phyloP scores from a whole-genome alignment of 2,113 vertebrate species.

The Carassius gibelio region DNA sequence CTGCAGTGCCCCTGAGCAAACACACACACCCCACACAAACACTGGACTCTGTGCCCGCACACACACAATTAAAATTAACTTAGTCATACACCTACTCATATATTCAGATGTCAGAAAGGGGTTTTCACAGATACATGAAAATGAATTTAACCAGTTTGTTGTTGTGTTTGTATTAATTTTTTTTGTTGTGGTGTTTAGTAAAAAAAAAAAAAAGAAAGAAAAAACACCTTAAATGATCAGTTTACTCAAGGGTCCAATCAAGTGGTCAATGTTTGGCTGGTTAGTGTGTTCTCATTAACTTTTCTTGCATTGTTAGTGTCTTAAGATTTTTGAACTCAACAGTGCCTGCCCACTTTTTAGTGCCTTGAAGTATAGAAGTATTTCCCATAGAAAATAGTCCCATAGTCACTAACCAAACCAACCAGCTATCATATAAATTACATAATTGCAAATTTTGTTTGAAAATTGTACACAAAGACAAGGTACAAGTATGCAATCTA shows the following conservation, averaged over 20 bases:
- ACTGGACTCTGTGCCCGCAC: background rate
- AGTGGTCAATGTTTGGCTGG: background rate
- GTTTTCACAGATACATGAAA: slow-evolving; percentile 42
- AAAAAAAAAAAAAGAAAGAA: background rate
- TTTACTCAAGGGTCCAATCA: background rate
- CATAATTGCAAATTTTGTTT: background rate
- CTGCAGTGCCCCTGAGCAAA: slow-evolving; percentile 3
- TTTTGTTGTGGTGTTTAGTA: background rate
- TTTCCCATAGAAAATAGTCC: background rate
- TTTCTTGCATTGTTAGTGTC: background rate
- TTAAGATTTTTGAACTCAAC: background rate
- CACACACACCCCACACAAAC: slow-evolving; percentile 18
- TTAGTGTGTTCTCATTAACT: background rate
- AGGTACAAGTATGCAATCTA: background rate
- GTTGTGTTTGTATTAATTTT: background rate
- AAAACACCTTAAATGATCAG: background rate
- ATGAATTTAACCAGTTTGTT: slow-evolving; percentile 31
- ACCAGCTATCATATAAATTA: background rate
- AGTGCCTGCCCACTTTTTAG: background rate
- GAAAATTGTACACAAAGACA: too few species aligned
- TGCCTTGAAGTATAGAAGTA: background rate
- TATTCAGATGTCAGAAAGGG: slow-evolving; percentile 37
- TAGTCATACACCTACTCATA: slow-evolving; percentile 37
- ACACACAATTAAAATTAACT: slow-evolving; percentile 25
- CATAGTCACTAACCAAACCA: background rate